Evolutionary conservation across 2,113 vertebrate species (phyloP).

Genomic region (Grallaria varia): DNA sequence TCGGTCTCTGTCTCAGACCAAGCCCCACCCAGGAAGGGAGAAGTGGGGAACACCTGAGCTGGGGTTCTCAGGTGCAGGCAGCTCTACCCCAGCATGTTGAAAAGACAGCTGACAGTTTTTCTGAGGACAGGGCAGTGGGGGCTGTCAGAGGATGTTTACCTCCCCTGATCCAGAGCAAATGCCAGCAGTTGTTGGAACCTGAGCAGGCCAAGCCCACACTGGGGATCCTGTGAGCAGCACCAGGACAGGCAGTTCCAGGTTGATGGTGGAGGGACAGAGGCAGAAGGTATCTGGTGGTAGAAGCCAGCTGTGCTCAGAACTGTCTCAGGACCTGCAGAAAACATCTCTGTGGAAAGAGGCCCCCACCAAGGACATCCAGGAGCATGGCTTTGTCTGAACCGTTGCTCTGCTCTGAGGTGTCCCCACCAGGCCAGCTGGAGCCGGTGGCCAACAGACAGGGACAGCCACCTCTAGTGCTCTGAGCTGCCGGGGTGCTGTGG

Average conservation of each 20-base stretch:
- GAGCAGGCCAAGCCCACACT: background rate
- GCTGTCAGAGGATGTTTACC: background rate
- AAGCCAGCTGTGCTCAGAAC: background rate
- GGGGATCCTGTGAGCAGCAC: background rate
- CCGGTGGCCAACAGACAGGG: background rate
- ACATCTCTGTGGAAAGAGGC: background rate
- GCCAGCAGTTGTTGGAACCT: background rate
- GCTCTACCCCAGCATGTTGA: background rate
- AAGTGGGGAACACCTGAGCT: no score
- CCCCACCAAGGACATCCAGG: background rate
- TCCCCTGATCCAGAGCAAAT: background rate
- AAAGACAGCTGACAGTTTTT: background rate
- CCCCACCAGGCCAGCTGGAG: background rate
- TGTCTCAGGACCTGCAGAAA: background rate
- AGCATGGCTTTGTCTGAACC: background rate
- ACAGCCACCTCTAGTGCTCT: background rate
- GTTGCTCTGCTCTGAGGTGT: background rate
- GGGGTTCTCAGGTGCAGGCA: background rate
- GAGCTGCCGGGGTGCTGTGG: background rate
- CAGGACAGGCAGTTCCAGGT: background rate
- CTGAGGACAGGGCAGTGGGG: background rate
- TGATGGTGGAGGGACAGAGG: background rate
- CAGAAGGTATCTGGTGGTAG: background rate
- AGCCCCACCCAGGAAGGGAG: background rate
- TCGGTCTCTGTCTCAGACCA: background rate